Conservation (phyloP, 2,113 vertebrate species). For the Oxyruncus cristatus region DNA sequence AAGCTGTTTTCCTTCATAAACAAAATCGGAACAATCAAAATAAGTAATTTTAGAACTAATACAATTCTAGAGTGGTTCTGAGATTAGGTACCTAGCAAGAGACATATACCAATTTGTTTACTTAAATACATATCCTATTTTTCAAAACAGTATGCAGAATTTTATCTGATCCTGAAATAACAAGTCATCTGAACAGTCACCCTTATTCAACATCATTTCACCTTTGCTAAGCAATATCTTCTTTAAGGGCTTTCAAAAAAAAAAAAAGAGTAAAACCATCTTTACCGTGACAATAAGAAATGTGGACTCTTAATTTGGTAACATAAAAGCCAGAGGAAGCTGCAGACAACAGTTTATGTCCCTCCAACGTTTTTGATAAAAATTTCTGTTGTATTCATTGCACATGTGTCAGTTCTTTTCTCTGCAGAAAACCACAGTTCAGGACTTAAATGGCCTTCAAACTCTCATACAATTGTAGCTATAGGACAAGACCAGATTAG, state of each 20-base stretch:
- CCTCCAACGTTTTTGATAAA: neutral
- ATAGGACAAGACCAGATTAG: neutral
- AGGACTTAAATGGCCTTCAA: neutral
- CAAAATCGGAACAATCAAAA: neutral
- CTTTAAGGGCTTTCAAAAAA: neutral
- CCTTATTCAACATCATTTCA: neutral
- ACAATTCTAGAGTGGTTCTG: neutral
- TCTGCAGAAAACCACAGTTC: neutral
- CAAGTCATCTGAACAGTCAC: neutral
- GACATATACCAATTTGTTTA: neutral
- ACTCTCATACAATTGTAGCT: neutral
- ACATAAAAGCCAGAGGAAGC: neutral
- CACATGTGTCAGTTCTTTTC: neutral
- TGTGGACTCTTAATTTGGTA: neutral
- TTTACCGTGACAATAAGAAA: neutral
- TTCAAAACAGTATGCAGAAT: neutral
- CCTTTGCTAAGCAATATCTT: neutral
- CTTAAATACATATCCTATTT: neutral
- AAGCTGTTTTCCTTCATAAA: neutral
- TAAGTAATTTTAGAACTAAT: neutral
- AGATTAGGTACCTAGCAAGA: neutral
- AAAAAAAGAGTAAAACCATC: neutral
- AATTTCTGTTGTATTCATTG: neutral
- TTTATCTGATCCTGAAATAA: neutral
- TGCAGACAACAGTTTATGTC: neutral